A percentile compares a stretch with the other conserved stretches of the same genome.
These are phyloP conservation scores for Phortica variegata DNA, from an alignment of 1,140 invertebrate genomes.

Conservation along the genomic window DNA sequence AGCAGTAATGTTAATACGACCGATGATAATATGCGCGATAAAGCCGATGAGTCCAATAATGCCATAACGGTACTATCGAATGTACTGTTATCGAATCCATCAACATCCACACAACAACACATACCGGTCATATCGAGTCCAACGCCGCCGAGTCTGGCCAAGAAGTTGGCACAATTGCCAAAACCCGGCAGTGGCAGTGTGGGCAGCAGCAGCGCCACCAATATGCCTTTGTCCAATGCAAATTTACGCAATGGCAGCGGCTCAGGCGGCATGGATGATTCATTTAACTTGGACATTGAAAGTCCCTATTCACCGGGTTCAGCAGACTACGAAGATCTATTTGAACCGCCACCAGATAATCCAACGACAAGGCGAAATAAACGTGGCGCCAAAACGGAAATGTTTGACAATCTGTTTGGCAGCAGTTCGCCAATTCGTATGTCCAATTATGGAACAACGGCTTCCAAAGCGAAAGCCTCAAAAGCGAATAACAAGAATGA, in stretches of 20 bases:
- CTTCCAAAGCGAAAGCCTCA: constrained; percentile 23
- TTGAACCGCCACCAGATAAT: constrained; percentile 72
- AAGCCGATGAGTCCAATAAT: constrained; percentile 26
- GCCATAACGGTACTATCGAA: constrained; percentile 48
- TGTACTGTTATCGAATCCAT: constrained; percentile 35
- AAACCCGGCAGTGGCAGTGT: constrained; percentile 47
- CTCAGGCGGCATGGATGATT: constrained; percentile 54
- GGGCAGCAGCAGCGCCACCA: constrained; percentile 41
- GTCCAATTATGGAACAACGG: constrained; percentile 26
- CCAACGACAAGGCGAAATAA: constrained; percentile 13
- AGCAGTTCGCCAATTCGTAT: constrained; percentile 37
- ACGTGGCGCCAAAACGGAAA: constrained; percentile 30
- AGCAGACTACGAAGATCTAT: constrained; percentile 80
- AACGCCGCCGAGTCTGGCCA: constrained; percentile 16
- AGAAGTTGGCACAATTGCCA: constrained; percentile 39
- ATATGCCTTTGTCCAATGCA: constrained; percentile 25
- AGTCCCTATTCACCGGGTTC: constrained; percentile 85
- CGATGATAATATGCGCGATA: constrained; percentile 16
- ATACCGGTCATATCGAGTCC: constrained; percentile 52
- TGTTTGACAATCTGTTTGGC: constrained; percentile 54
- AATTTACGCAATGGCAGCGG: constrained; percentile 35
- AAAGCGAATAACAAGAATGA: constrained; percentile 28
- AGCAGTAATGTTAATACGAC: constrained; percentile 18
- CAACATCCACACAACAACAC: constrained; percentile 34
- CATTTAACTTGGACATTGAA: constrained; percentile 63